These are phyloP conservation scores for Sebastes minor DNA, from an alignment of 2,797 vertebrate genomes.

Conservation along the genomic window DNA sequence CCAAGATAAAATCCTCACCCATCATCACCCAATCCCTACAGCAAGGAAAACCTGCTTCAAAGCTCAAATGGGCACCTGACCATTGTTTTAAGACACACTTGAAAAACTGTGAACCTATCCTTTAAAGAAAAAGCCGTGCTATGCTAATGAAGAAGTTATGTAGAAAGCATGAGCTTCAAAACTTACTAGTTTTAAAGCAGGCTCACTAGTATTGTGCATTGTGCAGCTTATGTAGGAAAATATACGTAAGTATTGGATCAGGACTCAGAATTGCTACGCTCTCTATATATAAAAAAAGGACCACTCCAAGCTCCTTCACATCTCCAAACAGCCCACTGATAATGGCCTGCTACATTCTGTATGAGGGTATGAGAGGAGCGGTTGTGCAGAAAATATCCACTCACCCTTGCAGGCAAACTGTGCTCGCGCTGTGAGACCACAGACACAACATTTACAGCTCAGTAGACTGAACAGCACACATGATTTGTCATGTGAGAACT, in stretches of 20 bases:
- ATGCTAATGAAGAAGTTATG: not conserved
- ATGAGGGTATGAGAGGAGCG: constrained; percentile 5
- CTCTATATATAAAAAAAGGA: not conserved
- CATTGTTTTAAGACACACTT: not conserved
- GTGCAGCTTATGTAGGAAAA: not conserved
- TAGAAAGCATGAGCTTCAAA: not conserved
- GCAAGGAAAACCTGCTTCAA: not conserved
- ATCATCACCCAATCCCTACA: too few species aligned
- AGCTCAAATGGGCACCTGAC: not conserved
- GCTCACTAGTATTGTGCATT: not conserved
- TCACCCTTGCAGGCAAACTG: constrained; percentile 18
- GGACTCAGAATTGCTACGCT: not conserved
- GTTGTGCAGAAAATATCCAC: constrained; percentile 23
- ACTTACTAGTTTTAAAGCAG: not conserved
- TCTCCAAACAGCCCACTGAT: constrained; percentile 7
- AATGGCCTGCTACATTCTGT: constrained; percentile 44
- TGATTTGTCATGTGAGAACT: constrained; percentile 46
- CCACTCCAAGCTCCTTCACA: not conserved
- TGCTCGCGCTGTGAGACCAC: constrained; percentile 1
- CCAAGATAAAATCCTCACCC: too few species aligned
- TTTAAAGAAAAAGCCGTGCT: not conserved
- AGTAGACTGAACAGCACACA: constrained; percentile 20
- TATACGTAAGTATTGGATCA: not conserved
- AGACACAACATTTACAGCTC: constrained; percentile 23
- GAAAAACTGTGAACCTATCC: not conserved